Base-by-base conservation (phyloP, 2,113 vertebrate genomes). In the Myrmecophaga tridactyla region DNA sequence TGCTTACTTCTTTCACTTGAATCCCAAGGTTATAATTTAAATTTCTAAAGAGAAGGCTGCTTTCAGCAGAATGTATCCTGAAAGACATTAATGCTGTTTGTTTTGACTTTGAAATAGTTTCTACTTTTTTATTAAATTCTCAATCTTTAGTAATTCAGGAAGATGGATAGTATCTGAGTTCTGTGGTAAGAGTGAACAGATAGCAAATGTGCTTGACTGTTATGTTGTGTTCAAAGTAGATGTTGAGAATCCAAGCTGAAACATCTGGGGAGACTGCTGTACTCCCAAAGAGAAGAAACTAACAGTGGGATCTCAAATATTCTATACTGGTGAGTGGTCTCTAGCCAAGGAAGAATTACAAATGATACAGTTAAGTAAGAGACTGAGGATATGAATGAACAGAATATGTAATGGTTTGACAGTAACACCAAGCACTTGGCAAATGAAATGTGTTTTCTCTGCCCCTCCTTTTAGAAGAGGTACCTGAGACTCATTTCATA, bases 61-160 rank as follows among this genome's bases (percentile, higher is more conserved):
- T 43, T 36, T 95, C 27, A 43, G 36, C n/a, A 27, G 65, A 18
- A 81, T 56, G 92, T 87, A 60, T n/a, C 75, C 51, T 23, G 73
- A 11, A 34, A 29, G 67, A 69, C n/a, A 36, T 78, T 90, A 96
- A 17, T 36, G 15, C 0, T 39, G 1, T 77, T 86, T 95, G 41
- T 36, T 97, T 80, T 96, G 76, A 89, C 75, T 63, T 0, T 0
- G 58, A 23, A 70, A 58, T 21, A 31, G 25, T 75, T 86, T 92
- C 41, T 85, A 18, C 2, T 91, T 97, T 41, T 25, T 62, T 17
- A 1, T 0, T n/a, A 67, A 53, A 36, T 62, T 69, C 60, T 97
- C 36, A 80, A 0, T n/a, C 62, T 51, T 75, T 8, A 29, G 17
- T 62, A 12, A 67, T 89, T 62, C 51, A 72, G 15, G 12, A 6